Conservation (phyloP, 2,888 invertebrate species). For the Malthinus seriepunctatus region DNA sequence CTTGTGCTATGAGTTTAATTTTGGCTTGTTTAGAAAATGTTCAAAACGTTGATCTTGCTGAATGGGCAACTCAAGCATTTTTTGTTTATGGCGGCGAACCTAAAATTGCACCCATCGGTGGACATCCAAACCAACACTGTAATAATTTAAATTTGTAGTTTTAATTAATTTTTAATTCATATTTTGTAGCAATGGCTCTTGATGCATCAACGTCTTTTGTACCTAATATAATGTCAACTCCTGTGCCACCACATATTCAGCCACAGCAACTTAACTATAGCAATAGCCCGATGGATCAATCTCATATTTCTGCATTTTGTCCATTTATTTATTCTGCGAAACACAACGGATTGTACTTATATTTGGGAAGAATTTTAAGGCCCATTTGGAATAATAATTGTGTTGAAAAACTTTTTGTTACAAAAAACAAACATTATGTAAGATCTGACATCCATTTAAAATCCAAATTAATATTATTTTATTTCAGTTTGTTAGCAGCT, state of each 20-base stretch:
- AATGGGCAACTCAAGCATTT: slow-evolving; percentile 91
- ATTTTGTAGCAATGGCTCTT: slow-evolving; percentile 17
- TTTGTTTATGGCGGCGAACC: slow-evolving; percentile 89
- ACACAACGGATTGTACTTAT: slow-evolving; percentile 92
- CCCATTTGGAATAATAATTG: slow-evolving; percentile 87
- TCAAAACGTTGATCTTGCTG: slow-evolving; percentile 70
- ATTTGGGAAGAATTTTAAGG: slow-evolving; percentile 83
- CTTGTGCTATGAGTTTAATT: slow-evolving; percentile 85
- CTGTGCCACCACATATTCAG: slow-evolving; percentile 38
- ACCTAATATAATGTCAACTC: slow-evolving; percentile 53
- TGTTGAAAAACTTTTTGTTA: slow-evolving; percentile 62
- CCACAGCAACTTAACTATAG: slow-evolving; percentile 25
- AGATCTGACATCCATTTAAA: slow-evolving; percentile 44
- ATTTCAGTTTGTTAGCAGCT: slow-evolving; percentile 66
- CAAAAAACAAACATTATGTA: slow-evolving; percentile 63
- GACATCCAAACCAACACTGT: slow-evolving; percentile 33
- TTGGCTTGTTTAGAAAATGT: slow-evolving; percentile 75
- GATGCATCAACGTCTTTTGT: slow-evolving; percentile 38
- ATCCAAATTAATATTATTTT: background rate
- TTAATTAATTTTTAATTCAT: background rate
- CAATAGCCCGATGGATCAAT: background rate
- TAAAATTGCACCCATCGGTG: slow-evolving; percentile 33
- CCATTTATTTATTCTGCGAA: slow-evolving; percentile 70
- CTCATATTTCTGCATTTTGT: slow-evolving; percentile 4
- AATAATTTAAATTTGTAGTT: background rate